Percentiles rank a stretch among this genome's conserved stretches.
phyloP scores from a whole-genome alignment of 2,113 vertebrate genomes.

The Larimichthys polyactis region DNA sequence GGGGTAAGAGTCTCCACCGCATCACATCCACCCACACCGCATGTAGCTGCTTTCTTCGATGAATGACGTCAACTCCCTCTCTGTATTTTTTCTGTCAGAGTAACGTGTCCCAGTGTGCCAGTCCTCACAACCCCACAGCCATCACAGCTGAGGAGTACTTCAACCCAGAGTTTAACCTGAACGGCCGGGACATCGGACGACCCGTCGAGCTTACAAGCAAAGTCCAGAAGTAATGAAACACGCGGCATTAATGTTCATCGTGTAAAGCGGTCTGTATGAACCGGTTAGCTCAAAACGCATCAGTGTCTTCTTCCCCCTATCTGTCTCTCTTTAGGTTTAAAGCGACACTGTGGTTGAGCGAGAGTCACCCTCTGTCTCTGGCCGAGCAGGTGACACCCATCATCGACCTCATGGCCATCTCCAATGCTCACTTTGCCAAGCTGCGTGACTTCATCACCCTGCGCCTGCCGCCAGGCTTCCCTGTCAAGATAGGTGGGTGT shows the following conservation, averaged over 20 bases:
- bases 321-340: slow-evolving; percentile 82
- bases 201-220: slow-evolving; percentile 87
- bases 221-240: slow-evolving; percentile 81
- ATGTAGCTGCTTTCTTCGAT: slow-evolving; percentile 11
- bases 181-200: slow-evolving; percentile 85
- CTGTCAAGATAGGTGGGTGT: slow-evolving; percentile 84
- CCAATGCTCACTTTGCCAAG: slow-evolving; percentile 88
- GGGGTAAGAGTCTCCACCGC: slow-evolving; percentile 77
- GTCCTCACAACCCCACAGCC: slow-evolving; percentile 87
- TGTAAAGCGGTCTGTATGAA: background rate
- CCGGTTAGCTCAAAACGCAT: background rate
- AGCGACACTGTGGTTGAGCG: slow-evolving; percentile 86
- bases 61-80: background rate
- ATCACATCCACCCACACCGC: slow-evolving; percentile 15
- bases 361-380: slow-evolving; percentile 85
- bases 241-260: background rate
- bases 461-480: slow-evolving; percentile 85
- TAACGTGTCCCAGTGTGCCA: slow-evolving; percentile 87
- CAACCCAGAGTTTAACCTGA: slow-evolving; percentile 84
- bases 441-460: slow-evolving; percentile 88
- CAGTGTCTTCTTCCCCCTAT: background rate
- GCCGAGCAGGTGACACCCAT: slow-evolving; percentile 88
- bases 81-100: slow-evolving; percentile 70
- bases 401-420: slow-evolving; percentile 89
- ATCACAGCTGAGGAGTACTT: slow-evolving; percentile 89